Percentiles rank a stretch among this genome's conserved stretches.
Conservation (phyloP, 2,797 vertebrate species). For the Ctenopoma kingsleyae region DNA sequence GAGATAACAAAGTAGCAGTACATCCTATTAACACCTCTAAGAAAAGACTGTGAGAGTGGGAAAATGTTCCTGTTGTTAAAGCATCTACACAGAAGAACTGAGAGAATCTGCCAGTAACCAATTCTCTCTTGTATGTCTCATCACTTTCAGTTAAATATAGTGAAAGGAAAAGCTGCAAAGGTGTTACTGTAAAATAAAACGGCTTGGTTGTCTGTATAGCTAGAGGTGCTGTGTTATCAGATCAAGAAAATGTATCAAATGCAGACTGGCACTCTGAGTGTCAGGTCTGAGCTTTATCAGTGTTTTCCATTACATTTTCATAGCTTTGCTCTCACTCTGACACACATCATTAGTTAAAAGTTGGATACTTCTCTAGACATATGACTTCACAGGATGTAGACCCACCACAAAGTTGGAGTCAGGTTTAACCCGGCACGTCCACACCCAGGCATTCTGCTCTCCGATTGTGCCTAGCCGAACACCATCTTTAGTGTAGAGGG, state of each 20-base stretch:
- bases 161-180: constrained; percentile 44
- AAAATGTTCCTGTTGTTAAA: constrained; percentile 76
- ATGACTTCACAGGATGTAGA: constrained; percentile 32
- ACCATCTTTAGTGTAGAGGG: constrained; percentile 96
- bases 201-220: constrained; percentile 33
- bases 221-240: constrained; percentile 16
- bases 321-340: constrained; percentile 4
- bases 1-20: constrained; percentile 74
- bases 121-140: constrained; percentile 49
- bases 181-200: constrained; percentile 63
- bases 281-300: constrained; percentile 19
- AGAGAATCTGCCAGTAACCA: constrained; percentile 62
- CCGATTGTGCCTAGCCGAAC: constrained; percentile 92
- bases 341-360: constrained; percentile 15
- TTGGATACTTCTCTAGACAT: constrained; percentile 20
- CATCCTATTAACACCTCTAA: constrained; percentile 83
- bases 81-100: constrained; percentile 58
- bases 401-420: constrained; percentile 98
- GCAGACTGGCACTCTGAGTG: constrained; percentile 14
- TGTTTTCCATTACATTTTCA: constrained; percentile 24
- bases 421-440: constrained; percentile 94
- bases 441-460: constrained; percentile 96
- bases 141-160: constrained; percentile 67
- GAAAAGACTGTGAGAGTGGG: constrained; percentile 78
- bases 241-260: constrained; percentile 36